Conservation (phyloP, 2,888 invertebrate species). For the Kuschelorhynchus macadamiae region DNA sequence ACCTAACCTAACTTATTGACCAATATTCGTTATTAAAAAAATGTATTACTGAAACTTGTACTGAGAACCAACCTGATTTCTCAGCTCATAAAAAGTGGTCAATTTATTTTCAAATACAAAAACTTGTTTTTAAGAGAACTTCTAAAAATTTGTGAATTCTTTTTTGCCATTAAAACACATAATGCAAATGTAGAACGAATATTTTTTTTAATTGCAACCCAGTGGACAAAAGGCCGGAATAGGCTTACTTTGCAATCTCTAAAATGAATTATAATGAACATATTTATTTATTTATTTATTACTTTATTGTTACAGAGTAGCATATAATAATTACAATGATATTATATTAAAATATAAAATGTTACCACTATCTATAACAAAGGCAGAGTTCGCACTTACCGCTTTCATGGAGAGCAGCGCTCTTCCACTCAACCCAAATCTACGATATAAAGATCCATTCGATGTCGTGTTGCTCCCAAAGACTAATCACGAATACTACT, state of each 20-base stretch:
- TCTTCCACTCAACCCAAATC: too few relatives aligned
- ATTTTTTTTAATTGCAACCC: neutral
- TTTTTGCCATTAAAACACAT: conserved; percentile 20
- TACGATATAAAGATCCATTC: too few relatives aligned
- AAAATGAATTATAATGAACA: neutral
- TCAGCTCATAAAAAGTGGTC: conserved; percentile 22
- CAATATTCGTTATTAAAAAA: conserved; percentile 20
- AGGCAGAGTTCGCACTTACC: too few relatives aligned
- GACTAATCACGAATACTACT: too few relatives aligned
- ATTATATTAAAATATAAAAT: too few relatives aligned
- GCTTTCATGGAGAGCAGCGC: too few relatives aligned
- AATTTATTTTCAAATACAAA: conserved; percentile 7
- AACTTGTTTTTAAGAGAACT: too few relatives aligned
- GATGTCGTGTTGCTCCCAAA: too few relatives aligned
- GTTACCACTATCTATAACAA: too few relatives aligned
- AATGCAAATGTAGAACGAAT: conserved; percentile 17
- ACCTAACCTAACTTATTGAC: conserved; percentile 29
- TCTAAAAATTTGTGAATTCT: conserved; percentile 15
- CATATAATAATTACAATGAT: too few relatives aligned
- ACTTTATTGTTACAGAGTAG: too few relatives aligned
- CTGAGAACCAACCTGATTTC: conserved; percentile 13
- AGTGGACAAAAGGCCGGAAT: conserved; percentile 3
- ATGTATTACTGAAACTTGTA: conserved; percentile 15
- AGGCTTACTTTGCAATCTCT: neutral
- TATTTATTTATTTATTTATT: too few relatives aligned